phyloP scores from a whole-genome alignment of 2,797 vertebrate genomes.

The Pipistrellus pipistrellus region DNA sequence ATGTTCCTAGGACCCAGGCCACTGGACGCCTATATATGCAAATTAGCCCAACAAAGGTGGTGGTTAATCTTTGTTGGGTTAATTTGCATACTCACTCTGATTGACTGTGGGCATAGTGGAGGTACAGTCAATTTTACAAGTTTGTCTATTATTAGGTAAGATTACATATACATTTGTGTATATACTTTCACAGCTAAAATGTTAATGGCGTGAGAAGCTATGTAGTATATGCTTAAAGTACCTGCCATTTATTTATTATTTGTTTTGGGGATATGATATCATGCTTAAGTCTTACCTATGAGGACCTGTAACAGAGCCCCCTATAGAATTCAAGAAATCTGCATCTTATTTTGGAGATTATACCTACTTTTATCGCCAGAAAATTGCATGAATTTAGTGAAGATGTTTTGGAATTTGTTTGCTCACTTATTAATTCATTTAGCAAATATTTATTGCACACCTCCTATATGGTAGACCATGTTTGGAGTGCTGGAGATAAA shows the following conservation, averaged over 20 bases:
- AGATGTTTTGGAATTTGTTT: neutral
- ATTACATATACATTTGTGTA: neutral
- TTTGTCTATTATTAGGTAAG: too few relatives aligned
- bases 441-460: neutral
- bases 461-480: neutral
- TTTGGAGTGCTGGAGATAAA: neutral
- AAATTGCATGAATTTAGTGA: neutral
- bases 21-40: too few relatives aligned
- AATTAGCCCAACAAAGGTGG: too few relatives aligned
- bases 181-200: neutral
- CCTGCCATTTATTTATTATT: neutral
- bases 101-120: too few relatives aligned
- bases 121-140: too few relatives aligned
- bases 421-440: neutral
- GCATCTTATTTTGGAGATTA: neutral
- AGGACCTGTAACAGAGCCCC: neutral
- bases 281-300: neutral
- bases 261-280: neutral
- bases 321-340: neutral
- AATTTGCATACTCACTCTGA: too few relatives aligned
- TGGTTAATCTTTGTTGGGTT: too few relatives aligned
- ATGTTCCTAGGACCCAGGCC: too few relatives aligned
- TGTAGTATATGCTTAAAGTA: neutral
- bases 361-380: neutral
- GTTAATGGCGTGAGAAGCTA: neutral